Percentiles rank a stretch among this genome's conserved stretches.
Conservation (phyloP, 2,113 vertebrate genomes). For the Oncorhynchus nerka region DNA sequence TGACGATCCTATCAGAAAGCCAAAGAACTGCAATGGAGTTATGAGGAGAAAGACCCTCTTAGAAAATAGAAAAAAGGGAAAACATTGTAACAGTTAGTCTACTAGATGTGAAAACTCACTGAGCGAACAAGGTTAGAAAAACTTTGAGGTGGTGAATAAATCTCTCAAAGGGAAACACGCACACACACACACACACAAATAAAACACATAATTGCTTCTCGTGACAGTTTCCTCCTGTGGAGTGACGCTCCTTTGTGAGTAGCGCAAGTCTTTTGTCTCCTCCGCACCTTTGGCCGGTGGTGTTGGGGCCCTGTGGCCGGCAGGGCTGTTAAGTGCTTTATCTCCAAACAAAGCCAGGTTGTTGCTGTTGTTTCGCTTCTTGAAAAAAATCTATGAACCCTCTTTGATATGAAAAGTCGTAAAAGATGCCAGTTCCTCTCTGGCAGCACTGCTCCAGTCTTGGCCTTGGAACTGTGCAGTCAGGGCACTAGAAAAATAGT, state of each 20-base stretch:
- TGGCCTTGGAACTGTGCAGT: slow-evolving; percentile 21
- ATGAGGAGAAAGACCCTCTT: slow-evolving; percentile 9
- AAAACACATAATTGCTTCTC: slow-evolving; percentile 30
- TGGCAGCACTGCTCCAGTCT: slow-evolving; percentile 26
- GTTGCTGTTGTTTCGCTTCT: background rate
- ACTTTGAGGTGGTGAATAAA: slow-evolving; percentile 85
- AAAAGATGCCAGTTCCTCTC: slow-evolving; percentile 29
- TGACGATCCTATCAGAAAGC: slow-evolving; percentile 13
- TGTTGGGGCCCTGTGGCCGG: slow-evolving; percentile 87
- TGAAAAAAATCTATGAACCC: slow-evolving; percentile 63
- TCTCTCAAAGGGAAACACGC: slow-evolving; percentile 81
- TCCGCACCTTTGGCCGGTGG: slow-evolving; percentile 85
- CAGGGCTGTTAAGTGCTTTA: slow-evolving; percentile 87
- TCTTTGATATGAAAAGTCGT: slow-evolving; percentile 62
- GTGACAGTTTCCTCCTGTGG: slow-evolving; percentile 58
- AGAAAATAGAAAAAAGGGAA: slow-evolving; percentile 7
- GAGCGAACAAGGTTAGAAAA: slow-evolving; percentile 73
- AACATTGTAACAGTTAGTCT: slow-evolving; percentile 80
- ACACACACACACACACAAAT: slow-evolving; percentile 44
- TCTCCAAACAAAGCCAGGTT: slow-evolving; percentile 70
- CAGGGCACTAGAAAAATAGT: slow-evolving; percentile 15
- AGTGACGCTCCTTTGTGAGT: slow-evolving; percentile 74
- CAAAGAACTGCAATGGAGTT: background rate
- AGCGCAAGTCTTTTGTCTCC: slow-evolving; percentile 36
- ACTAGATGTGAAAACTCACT: slow-evolving; percentile 84